Evolutionary conservation across 2,797 vertebrate species (phyloP), one percentile per base, ranked within the genome.

Genomic region (Anguilla anguilla): DNA sequence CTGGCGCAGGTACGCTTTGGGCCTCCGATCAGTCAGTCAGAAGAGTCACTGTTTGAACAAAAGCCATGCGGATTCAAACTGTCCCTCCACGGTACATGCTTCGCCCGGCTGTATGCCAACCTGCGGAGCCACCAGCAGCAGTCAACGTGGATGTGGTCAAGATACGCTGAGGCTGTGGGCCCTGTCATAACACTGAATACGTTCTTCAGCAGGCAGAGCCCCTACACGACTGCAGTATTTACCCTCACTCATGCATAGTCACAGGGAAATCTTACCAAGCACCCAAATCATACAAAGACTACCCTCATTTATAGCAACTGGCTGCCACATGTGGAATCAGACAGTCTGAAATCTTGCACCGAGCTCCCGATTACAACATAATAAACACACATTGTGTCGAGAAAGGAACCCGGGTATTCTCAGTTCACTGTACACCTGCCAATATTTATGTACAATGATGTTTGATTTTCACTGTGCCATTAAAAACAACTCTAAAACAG

Each of bases 371-470:
- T 84, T 61, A 57, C 28, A 84, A 6, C 15, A 84, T 28, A 61
- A 84, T 84, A 84, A 84, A 84, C 83, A 59, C 53, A 57, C 55
- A 53, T 43, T 7, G 25, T 49, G 46, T 82, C 43, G 28, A 51
- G 10, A 82, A 51, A 82, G 7, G 3, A 82, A 46, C 35, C 17
- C 35, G 35, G 22, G 43, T 22, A 82, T 51, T 82, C 46, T 39
- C 79, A 82, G 79, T 82, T 82, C 51, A 49, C 43, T 51, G 43
- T 82, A 51, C 43, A 82, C 22, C 46, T 82, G 43, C 79, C 46
- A 49, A 51, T n/a, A 51, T 82, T 82, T n/a, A 51, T 51, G 46
- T 22, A 82, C 13, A 49, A 79, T 10, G 6, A 51, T 51, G 25
- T 82, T 25, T 82, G 79, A 49, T 25, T 51, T 82, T 51, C 22